Conservation (phyloP, 1,140 invertebrate genomes). For the Caenorhabditis latens region DNA sequence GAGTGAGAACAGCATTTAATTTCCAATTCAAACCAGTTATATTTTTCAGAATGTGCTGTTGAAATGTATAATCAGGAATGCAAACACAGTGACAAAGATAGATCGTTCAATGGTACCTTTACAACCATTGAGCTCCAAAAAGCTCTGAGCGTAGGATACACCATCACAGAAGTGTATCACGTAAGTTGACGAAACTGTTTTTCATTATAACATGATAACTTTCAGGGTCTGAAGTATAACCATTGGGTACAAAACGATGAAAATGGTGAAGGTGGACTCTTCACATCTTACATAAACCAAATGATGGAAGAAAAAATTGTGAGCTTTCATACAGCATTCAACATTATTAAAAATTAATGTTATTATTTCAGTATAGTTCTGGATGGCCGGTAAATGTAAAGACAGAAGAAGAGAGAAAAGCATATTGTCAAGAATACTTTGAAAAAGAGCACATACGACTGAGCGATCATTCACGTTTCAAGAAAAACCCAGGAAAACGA, state of each 20-base stretch:
- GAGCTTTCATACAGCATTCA: no score
- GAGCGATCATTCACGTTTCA: background rate
- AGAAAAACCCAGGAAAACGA: background rate
- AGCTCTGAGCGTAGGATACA: background rate
- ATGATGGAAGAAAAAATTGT: constrained; percentile 10
- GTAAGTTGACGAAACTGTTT: no score
- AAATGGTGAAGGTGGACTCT: background rate
- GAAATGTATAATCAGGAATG: no score
- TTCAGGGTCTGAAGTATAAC: no score
- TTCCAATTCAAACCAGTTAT: no score
- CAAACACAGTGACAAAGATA: background rate
- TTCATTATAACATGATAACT: no score
- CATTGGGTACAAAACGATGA: background rate
- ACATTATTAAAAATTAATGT: no score
- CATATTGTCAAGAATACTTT: background rate
- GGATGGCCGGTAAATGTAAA: background rate
- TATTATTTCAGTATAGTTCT: background rate
- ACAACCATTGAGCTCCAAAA: background rate
- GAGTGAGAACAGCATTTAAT: background rate
- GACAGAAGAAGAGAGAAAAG: background rate
- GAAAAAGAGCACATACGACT: background rate
- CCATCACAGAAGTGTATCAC: background rate
- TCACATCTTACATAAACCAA: background rate
- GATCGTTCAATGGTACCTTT: background rate
- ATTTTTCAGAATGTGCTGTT: background rate